phyloP scores from a whole-genome alignment of 2,797 vertebrate genomes.

The Erpetoichthys calabaricus region DNA sequence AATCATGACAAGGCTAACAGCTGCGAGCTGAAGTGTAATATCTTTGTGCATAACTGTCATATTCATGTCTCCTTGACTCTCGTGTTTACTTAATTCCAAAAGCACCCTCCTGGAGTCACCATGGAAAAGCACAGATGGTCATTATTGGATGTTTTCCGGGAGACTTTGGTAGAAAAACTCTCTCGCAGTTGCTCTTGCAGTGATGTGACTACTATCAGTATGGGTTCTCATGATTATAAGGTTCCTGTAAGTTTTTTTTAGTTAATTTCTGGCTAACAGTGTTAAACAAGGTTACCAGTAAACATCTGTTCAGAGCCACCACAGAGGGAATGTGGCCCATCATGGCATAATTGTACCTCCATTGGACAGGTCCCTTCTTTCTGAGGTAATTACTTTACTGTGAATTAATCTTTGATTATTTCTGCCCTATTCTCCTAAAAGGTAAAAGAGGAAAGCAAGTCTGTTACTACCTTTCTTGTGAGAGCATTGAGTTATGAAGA shows the following conservation, averaged over 20 bases:
- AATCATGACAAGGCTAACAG: too few species aligned
- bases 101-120: slow-evolving; percentile 33
- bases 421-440: too few species aligned
- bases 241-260: slow-evolving; percentile 49
- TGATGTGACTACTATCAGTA: slow-evolving; percentile 45
- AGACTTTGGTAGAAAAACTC: slow-evolving; percentile 52
- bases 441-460: too few species aligned
- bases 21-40: slow-evolving; percentile 88
- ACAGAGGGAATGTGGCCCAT: background rate
- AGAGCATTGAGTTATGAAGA: too few species aligned
- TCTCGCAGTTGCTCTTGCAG: slow-evolving; percentile 61
- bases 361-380: too few species aligned
- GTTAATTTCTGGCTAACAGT: background rate
- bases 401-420: too few species aligned
- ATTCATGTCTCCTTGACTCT: background rate
- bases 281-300: background rate
- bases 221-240: slow-evolving; percentile 30
- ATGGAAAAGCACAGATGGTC: slow-evolving; percentile 53
- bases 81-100: slow-evolving; percentile 11
- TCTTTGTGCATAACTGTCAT: slow-evolving; percentile 55
- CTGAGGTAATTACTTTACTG: too few species aligned
- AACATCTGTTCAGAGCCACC: background rate
- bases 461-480: too few species aligned
- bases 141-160: slow-evolving; percentile 65
- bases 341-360: too few species aligned